A percentile compares a stretch with the other conserved stretches of the same genome.
Conservation (phyloP, 2,113 vertebrate genomes). For the Columba livia region DNA sequence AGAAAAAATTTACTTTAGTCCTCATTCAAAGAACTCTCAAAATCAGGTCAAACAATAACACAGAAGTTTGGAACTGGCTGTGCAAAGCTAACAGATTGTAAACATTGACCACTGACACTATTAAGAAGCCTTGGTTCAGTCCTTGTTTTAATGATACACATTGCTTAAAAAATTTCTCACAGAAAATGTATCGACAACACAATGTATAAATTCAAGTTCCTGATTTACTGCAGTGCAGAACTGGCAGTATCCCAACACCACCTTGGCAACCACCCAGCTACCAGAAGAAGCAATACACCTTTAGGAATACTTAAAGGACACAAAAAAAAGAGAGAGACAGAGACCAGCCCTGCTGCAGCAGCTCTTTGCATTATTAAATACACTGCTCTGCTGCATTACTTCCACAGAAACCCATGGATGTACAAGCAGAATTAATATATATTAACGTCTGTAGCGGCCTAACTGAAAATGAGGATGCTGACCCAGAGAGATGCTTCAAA, state of each 20-base stretch:
- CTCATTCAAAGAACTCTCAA: not conserved
- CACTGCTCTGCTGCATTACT: not conserved
- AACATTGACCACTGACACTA: not conserved
- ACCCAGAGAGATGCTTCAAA: not conserved
- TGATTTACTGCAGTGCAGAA: constrained; percentile 68
- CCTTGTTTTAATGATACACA: not conserved
- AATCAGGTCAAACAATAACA: constrained; percentile 4
- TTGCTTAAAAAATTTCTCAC: not conserved
- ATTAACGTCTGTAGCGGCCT: not conserved
- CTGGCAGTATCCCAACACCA: constrained; percentile 45
- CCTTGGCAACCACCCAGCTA: not conserved
- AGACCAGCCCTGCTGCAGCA: not conserved
- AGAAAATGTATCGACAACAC: not conserved
- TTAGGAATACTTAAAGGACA: not conserved
- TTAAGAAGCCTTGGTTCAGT: not conserved
- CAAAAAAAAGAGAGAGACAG: too few relatives aligned
- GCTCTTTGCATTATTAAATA: constrained; percentile 42
- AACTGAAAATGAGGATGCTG: not conserved
- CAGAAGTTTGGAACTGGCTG: not conserved
- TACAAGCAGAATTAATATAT: not conserved
- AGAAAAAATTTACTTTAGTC: not conserved
- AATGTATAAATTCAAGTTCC: constrained; percentile 4
- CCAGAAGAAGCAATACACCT: constrained; percentile 37
- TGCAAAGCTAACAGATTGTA: not conserved
- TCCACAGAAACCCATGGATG: not conserved